Conservation (phyloP, 2,888 invertebrate genomes). For the Cheilosia urbana region DNA sequence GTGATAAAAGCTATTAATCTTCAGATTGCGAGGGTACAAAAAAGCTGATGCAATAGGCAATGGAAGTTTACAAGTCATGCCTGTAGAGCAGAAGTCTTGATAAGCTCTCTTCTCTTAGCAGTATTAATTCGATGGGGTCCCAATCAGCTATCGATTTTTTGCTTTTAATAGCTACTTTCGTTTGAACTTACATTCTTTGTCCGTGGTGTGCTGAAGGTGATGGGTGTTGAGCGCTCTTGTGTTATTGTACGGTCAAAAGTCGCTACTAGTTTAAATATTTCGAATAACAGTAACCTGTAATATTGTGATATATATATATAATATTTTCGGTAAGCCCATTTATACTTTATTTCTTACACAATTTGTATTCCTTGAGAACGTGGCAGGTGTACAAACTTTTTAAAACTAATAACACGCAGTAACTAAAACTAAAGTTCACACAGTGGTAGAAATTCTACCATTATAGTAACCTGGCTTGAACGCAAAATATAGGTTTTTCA, state of each 20-base stretch:
- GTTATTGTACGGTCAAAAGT: neutral
- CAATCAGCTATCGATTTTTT: neutral
- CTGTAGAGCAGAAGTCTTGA: neutral
- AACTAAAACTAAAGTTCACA: too few relatives aligned
- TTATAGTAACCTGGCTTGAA: too few relatives aligned
- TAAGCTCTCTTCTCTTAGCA: neutral
- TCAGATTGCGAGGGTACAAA: neutral
- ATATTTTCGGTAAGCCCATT: too few relatives aligned
- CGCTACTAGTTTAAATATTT: neutral
- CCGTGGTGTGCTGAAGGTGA: neutral
- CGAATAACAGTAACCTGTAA: too few relatives aligned
- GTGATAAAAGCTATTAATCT: slow-evolving; percentile 23
- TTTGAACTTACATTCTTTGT: slow-evolving; percentile 12
- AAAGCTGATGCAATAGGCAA: slow-evolving; percentile 40
- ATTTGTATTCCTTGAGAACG: too few relatives aligned
- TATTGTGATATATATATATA: neutral
- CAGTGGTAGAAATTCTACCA: too few relatives aligned
- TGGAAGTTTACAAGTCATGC: slow-evolving; percentile 3
- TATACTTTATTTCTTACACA: too few relatives aligned
- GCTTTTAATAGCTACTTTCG: slow-evolving; percentile 1
- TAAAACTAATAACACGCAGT: too few relatives aligned
- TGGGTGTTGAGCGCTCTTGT: neutral
- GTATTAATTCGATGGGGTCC: neutral
- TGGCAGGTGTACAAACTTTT: too few relatives aligned
- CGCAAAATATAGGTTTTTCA: too few relatives aligned